Percentiles rank a stretch among this genome's conserved stretches.
Conservation (phyloP, 2,113 vertebrate genomes). For the Cebidichthys violaceus region DNA sequence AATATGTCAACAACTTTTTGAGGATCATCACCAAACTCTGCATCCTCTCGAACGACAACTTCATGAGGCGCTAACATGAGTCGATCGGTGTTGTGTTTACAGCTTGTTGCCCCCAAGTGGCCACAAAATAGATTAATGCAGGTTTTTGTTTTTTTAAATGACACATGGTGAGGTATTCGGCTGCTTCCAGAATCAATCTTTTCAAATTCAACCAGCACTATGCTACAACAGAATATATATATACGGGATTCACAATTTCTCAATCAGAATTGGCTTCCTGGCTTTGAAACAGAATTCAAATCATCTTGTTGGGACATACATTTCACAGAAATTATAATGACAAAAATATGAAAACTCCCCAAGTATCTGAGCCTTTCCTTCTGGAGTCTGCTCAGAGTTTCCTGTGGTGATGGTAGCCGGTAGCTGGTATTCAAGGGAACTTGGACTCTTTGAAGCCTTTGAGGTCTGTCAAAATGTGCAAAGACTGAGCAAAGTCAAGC, state of each 20-base stretch:
- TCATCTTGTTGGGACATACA: background rate
- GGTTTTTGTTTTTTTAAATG: background rate
- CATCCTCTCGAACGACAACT: background rate
- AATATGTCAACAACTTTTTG: background rate
- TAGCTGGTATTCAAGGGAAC: background rate
- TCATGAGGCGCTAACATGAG: background rate
- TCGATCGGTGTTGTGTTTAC: background rate
- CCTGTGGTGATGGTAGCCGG: background rate
- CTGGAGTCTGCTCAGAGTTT: background rate
- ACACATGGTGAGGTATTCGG: background rate
- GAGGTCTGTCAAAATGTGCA: conserved; percentile 33
- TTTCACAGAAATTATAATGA: background rate
- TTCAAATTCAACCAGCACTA: background rate
- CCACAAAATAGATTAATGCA: background rate
- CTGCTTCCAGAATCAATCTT: background rate
- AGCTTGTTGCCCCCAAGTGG: background rate
- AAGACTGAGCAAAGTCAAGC: conserved; percentile 24
- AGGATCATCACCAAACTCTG: background rate
- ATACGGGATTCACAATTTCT: background rate
- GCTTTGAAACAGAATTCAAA: background rate
- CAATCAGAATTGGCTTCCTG: background rate
- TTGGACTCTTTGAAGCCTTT: conserved; percentile 21
- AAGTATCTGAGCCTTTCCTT: background rate
- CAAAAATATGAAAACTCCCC: background rate
- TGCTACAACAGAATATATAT: too few relatives aligned